phyloP scores from a whole-genome alignment of 1,140 invertebrate species.

The Drosophila bocqueti region DNA sequence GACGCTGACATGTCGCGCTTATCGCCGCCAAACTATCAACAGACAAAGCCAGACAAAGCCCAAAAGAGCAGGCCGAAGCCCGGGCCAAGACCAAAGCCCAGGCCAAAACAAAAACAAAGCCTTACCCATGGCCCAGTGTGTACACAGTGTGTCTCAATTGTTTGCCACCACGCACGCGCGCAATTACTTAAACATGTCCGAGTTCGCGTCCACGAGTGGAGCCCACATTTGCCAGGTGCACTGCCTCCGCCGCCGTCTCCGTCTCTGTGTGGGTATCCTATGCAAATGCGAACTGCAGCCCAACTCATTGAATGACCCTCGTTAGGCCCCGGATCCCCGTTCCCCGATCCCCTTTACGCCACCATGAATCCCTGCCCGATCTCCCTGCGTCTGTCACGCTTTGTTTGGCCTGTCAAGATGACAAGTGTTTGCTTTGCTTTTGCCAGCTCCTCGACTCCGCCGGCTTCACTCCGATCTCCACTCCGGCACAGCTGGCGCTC shows the following conservation, averaged over 20 bases:
- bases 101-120: conserved; percentile 60
- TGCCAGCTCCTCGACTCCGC: conserved; percentile 38
- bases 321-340: conserved; percentile 53
- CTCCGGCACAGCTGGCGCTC: conserved; percentile 66
- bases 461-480: conserved; percentile 8
- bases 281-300: conserved; percentile 66
- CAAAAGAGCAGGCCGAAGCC: conserved; percentile 38
- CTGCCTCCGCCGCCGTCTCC: neutral
- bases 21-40: conserved; percentile 78
- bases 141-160: conserved; percentile 78
- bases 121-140: conserved; percentile 22
- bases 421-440: conserved; percentile 81
- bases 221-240: conserved; percentile 67
- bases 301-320: conserved; percentile 75
- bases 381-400: conserved; percentile 74
- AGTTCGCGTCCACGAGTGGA: conserved; percentile 68
- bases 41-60: conserved; percentile 59
- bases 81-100: conserved; percentile 35
- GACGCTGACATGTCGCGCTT: conserved; percentile 81
- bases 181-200: conserved; percentile 77
- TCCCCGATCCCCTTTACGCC: neutral
- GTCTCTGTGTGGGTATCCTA: conserved; percentile 59
- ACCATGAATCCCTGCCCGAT: conserved; percentile 14
- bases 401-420: conserved; percentile 83
- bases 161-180: conserved; percentile 81